Percentiles rank a stretch among this genome's conserved stretches.
These are phyloP conservation scores for Amphipyra tragopoginis DNA, from an alignment of 2,888 invertebrate genomes.

Conservation along the genomic window DNA sequence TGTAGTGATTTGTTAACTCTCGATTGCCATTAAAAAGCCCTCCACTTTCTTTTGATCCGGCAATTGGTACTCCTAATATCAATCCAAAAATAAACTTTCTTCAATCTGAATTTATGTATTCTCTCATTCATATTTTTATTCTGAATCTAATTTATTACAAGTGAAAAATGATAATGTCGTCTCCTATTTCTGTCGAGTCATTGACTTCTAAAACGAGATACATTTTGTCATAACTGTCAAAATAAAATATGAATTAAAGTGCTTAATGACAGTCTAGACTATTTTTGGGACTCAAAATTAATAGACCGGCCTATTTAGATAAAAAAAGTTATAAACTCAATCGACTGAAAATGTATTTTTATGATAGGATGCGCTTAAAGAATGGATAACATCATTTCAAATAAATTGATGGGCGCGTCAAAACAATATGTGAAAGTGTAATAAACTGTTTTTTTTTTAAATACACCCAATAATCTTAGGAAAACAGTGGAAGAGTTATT, in stretches of 20 bases:
- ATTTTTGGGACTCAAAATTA: slow-evolving; percentile 3
- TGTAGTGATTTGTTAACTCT: no score
- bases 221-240: slow-evolving; percentile 17
- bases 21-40: no score
- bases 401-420: no score
- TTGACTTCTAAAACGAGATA: slow-evolving; percentile 11
- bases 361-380: background rate
- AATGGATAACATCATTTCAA: background rate
- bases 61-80: background rate
- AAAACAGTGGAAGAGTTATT: no score
- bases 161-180: slow-evolving; percentile 11
- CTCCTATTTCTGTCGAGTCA: slow-evolving; percentile 6
- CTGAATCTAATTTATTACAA: slow-evolving; percentile 21
- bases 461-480: no score
- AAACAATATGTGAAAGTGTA: no score
- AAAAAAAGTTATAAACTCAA: background rate
- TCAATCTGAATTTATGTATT: slow-evolving; percentile 1
- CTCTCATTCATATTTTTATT: slow-evolving; percentile 6
- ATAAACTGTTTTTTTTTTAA: no score
- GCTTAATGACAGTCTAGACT: slow-evolving; percentile 9
- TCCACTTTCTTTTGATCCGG: background rate
- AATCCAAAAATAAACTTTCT: background rate
- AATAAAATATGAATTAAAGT: slow-evolving; percentile 18
- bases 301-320: background rate
- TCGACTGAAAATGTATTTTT: background rate